Evolutionary conservation across 2,797 vertebrate species (phyloP).

Genomic region (Gorsachius magnificus): DNA sequence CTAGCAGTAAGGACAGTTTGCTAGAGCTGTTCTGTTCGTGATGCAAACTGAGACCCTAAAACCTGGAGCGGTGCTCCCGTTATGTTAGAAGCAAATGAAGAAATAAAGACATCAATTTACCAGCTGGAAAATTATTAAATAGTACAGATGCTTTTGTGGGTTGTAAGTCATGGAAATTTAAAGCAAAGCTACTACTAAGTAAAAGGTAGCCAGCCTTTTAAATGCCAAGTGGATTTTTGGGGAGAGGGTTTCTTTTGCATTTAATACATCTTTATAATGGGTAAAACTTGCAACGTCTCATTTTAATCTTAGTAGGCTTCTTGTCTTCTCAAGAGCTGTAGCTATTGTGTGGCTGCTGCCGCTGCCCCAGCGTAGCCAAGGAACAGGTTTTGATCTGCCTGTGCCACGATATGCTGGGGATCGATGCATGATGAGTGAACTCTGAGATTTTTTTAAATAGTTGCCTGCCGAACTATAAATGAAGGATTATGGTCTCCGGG

Average conservation of each 20-base stretch:
- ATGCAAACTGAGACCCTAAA: neutral
- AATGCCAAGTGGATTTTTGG: neutral
- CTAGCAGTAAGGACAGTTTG: fast-evolving
- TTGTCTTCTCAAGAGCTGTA: neutral
- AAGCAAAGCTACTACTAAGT: neutral
- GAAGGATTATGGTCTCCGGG: neutral
- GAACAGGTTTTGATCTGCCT: neutral
- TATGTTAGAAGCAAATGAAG: neutral
- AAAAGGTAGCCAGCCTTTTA: neutral
- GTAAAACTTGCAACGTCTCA: neutral
- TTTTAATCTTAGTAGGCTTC: neutral
- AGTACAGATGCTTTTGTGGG: neutral
- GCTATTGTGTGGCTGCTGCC: neutral
- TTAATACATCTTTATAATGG: neutral
- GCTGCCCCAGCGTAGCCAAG: neutral
- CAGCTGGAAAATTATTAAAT: neutral
- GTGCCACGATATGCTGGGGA: neutral
- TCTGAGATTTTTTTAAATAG: neutral
- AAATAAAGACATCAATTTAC: neutral
- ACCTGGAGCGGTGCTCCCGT: neutral
- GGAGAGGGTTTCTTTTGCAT: neutral
- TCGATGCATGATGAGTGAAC: neutral
- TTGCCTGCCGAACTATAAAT: neutral
- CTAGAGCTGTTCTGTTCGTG: neutral
- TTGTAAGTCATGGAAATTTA: neutral